A percentile compares a stretch with the other conserved stretches of the same genome.
phyloP scores from a whole-genome alignment of 2,888 invertebrate species.

The Nephrocerus scutellatus region DNA sequence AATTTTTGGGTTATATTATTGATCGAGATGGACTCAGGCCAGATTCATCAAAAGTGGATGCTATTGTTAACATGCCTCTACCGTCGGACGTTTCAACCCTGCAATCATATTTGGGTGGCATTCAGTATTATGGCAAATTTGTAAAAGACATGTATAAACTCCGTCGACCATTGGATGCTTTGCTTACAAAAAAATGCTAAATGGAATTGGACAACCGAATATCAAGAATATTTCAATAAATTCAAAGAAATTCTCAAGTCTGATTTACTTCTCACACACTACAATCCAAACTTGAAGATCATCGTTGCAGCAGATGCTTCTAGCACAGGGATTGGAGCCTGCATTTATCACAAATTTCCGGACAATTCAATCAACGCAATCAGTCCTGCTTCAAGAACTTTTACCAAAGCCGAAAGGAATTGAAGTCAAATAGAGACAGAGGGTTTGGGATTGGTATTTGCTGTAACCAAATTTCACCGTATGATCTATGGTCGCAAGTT shows the following conservation, averaged over 20 bases:
- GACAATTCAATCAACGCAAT: constrained; percentile 20
- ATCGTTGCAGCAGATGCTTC: constrained; percentile 14
- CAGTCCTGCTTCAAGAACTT: constrained; percentile 32
- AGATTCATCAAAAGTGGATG: constrained; percentile 5
- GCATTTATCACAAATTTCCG: constrained; percentile 6
- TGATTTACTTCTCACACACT: constrained; percentile 5
- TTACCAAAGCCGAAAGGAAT: too few relatives aligned
- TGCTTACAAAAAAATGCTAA: constrained; percentile 1
- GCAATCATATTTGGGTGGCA: constrained; percentile 11
- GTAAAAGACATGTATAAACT: not conserved
- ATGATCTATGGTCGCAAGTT: constrained; percentile 34
- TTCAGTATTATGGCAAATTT: constrained; percentile 7
- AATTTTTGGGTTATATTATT: constrained; percentile 12
- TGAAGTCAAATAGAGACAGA: too few relatives aligned
- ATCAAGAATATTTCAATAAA: too few relatives aligned
- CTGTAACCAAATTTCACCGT: too few relatives aligned
- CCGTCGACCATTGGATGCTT: constrained; percentile 4
- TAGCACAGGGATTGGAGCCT: constrained; percentile 8
- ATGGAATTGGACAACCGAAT: too few relatives aligned
- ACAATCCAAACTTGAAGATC: constrained; percentile 8
- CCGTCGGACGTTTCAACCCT: constrained; percentile 8
- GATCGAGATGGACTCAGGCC: constrained; percentile 8
- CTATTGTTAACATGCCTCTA: constrained; percentile 9
- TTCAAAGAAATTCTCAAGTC: too few relatives aligned
- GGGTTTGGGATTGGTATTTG: too few relatives aligned